A percentile compares a stretch with the other conserved stretches of the same genome.
phyloP scores from a whole-genome alignment of 2,888 invertebrate species.

The Parochlus steinenii region DNA sequence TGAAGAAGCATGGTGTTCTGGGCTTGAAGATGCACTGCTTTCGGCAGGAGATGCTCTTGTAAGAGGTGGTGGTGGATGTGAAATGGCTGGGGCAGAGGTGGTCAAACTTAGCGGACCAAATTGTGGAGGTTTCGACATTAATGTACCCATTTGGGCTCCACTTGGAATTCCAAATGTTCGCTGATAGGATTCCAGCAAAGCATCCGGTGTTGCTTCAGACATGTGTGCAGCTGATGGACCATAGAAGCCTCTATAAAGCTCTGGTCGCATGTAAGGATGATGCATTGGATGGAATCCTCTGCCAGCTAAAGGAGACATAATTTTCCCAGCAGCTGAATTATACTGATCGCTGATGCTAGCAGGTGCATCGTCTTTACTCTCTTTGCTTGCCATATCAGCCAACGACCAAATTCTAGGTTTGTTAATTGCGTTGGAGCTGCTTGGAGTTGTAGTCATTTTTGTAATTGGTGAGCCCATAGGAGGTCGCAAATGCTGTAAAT shows the following conservation, averaged over 20 bases:
- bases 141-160: constrained; percentile 3
- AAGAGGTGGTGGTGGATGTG: constrained; percentile 3
- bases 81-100: neutral
- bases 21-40: constrained; percentile 9
- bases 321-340: constrained; percentile 40
- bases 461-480: constrained; percentile 47
- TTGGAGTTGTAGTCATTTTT: constrained; percentile 27
- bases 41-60: constrained; percentile 7
- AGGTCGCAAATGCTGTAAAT: constrained; percentile 40
- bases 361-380: constrained; percentile 46
- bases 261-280: constrained; percentile 56
- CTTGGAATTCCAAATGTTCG: constrained; percentile 44
- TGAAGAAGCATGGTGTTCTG: too few relatives aligned
- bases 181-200: constrained; percentile 52
- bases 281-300: constrained; percentile 45
- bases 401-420: constrained; percentile 88
- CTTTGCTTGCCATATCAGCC: constrained; percentile 86
- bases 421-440: constrained; percentile 28
- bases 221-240: constrained; percentile 43
- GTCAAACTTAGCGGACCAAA: constrained; percentile 10
- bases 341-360: constrained; percentile 26
- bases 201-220: constrained; percentile 18
- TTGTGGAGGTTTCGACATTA: constrained; percentile 6
- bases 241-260: constrained; percentile 65
- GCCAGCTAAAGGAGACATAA: constrained; percentile 44